Evolutionary conservation across 2,888 invertebrate genomes (phyloP).

Genomic region (Philaethria dido): DNA sequence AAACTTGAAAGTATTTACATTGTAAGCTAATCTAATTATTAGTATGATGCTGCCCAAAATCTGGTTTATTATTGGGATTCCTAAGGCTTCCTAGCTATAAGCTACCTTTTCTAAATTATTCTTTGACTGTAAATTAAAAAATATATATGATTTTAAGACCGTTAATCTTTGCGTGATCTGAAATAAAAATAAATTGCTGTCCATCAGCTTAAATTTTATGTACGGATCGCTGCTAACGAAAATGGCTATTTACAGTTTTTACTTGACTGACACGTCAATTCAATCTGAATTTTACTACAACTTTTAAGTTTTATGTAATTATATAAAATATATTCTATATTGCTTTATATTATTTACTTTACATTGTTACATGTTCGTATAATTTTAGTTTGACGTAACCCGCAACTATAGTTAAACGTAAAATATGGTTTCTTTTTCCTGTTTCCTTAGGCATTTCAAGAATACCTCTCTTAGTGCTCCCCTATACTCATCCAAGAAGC

Average conservation of each 20-base stretch:
- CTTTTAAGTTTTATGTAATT: too few relatives aligned
- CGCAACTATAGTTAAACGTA: too few relatives aligned
- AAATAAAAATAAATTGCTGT: conserved; percentile 2
- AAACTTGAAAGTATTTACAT: conserved; percentile 3
- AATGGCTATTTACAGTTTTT: neutral
- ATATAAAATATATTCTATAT: too few relatives aligned
- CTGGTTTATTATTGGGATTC: neutral
- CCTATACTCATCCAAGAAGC: too few relatives aligned
- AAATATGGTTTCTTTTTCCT: too few relatives aligned
- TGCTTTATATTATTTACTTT: too few relatives aligned
- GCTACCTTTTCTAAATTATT: neutral
- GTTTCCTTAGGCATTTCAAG: too few relatives aligned
- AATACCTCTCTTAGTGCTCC: too few relatives aligned
- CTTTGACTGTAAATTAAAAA: too few relatives aligned
- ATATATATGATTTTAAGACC: neutral
- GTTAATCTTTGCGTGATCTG: conserved; percentile 2
- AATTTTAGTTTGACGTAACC: too few relatives aligned
- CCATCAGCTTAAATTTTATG: conserved; percentile 12
- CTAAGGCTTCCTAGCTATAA: neutral
- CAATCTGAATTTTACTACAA: too few relatives aligned
- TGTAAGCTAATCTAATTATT: neutral
- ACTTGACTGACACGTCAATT: neutral
- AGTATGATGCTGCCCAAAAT: neutral
- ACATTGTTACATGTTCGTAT: too few relatives aligned
- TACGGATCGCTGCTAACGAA: neutral